Evolutionary conservation across 1,140 invertebrate genomes (phyloP), one percentile per base, ranked within the genome.

Genomic region (Branchinecta lynchi): DNA sequence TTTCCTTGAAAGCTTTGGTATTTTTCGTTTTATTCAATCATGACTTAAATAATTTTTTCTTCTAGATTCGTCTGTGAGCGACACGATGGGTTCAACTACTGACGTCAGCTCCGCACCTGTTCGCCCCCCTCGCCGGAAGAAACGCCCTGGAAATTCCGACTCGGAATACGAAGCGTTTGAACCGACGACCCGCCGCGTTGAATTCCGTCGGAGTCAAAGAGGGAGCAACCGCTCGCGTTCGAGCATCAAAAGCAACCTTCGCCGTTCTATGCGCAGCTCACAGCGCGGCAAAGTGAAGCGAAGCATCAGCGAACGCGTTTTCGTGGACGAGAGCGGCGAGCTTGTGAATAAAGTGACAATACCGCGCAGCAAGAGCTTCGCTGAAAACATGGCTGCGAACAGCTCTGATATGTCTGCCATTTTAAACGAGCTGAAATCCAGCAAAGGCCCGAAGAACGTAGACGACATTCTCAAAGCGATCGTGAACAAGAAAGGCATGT

Each of bases 401-500:
- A 44, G 44, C n/a, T 12, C 51, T 15, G 51, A 60, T 6, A 60
- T 60, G 51, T 60, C 51, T 12, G 51, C 51, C 17, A 71, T 74
- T 66, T 72, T 77, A 60, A 70, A 72, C 17, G 75, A 77, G n/a
- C 66, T 75, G 7, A 73, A 75, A 68, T 70, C 70, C 44, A 72
- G 91, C 78, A 89, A 92, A 78, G 90, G 90, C 72, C 80, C 92
- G 43, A 87, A 89, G 75, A 91, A 87, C 68, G 85, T 92, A 77
- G 90, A 93, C 77, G 89, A 92, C 75, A 91, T 93, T 69, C 81
- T 93, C 15, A 86, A 87, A 73, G 86, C 87, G 72, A 92, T 93
- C 74, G 90, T 93, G 71, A 89, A 92, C 79, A 85, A 89, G 0
- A 88, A 92, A 76, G 90, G 91, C 67, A 93, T 93, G 89, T 91